These are phyloP conservation scores for Polydrusus pterygomalis DNA, from an alignment of 2,888 invertebrate species.

Conservation along the genomic window DNA sequence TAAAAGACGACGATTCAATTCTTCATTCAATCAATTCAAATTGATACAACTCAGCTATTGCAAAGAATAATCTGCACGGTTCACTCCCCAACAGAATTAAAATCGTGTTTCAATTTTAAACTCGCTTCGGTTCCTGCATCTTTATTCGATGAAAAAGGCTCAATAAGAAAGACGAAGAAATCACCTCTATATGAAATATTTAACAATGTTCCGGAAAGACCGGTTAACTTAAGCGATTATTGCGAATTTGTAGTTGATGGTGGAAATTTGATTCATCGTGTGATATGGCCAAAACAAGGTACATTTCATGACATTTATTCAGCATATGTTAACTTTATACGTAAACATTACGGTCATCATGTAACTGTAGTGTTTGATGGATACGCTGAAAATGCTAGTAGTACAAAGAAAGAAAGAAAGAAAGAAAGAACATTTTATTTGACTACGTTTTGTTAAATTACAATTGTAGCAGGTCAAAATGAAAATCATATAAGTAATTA, in stretches of 20 bases:
- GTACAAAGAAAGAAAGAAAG: too few species aligned
- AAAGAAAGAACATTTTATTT: too few species aligned
- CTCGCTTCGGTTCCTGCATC: slow-evolving; percentile 3
- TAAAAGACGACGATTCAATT: too few species aligned
- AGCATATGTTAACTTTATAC: slow-evolving; percentile 19
- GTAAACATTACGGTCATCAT: slow-evolving; percentile 23
- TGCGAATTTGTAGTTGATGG: slow-evolving; percentile 34
- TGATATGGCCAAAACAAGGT: slow-evolving; percentile 28
- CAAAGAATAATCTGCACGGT: slow-evolving; percentile 30
- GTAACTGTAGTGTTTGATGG: slow-evolving; percentile 27
- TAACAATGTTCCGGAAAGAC: slow-evolving; percentile 24
- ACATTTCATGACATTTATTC: slow-evolving; percentile 32
- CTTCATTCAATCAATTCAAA: too few species aligned
- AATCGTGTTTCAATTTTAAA: slow-evolving; percentile 53
- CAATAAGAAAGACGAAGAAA: slow-evolving; percentile 41
- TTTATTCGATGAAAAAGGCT: slow-evolving; percentile 33
- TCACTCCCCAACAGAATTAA: slow-evolving; percentile 24
- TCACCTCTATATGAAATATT: slow-evolving; percentile 34
- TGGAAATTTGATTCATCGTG: slow-evolving; percentile 32
- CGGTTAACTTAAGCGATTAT: slow-evolving; percentile 23
- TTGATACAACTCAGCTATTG: slow-evolving; percentile 12
- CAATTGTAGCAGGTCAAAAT: too few species aligned
- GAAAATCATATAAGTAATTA: too few species aligned
- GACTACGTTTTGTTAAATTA: too few species aligned
- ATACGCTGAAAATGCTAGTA: slow-evolving; percentile 13